phyloP scores from a whole-genome alignment of 2,888 invertebrate genomes.

The Ectropis crepuscularia region DNA sequence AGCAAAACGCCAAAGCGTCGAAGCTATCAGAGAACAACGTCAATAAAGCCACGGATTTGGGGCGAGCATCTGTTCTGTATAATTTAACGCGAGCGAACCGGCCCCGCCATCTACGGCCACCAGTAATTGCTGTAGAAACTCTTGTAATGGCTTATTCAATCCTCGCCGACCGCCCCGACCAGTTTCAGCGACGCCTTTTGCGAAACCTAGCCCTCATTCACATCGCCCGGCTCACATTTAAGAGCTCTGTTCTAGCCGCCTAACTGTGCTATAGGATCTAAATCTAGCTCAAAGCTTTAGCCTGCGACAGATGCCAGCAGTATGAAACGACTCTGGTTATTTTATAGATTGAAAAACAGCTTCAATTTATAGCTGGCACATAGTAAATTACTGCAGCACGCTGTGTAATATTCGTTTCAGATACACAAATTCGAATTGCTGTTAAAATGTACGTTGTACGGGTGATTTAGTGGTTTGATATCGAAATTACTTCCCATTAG shows the following conservation, averaged over 20 bases:
- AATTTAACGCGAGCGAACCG: conserved; percentile 60
- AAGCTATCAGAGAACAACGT: conserved; percentile 9
- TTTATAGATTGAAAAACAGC: conserved; percentile 27
- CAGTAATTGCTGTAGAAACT: conserved; percentile 75
- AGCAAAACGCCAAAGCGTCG: too few relatives aligned
- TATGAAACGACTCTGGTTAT: conserved; percentile 21
- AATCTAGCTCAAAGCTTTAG: conserved; percentile 32
- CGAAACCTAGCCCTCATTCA: conserved; percentile 43
- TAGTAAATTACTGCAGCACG: conserved; percentile 33
- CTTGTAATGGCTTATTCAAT: conserved; percentile 78
- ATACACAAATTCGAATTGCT: conserved; percentile 18
- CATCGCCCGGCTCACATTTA: conserved; percentile 27
- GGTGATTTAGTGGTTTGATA: conserved; percentile 17
- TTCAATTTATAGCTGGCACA: conserved; percentile 35
- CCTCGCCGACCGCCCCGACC: conserved; percentile 51
- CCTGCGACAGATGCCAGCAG: conserved; percentile 29
- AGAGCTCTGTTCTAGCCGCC: conserved; percentile 2
- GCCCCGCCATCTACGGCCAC: conserved; percentile 64
- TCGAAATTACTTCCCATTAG: background rate
- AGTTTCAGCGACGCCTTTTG: conserved; percentile 49
- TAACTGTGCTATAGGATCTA: conserved; percentile 19
- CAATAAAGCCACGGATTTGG: conserved; percentile 47
- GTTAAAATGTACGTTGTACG: background rate
- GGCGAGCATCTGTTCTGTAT: conserved; percentile 60
- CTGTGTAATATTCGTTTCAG: conserved; percentile 34